Conservation (phyloP, 2,113 vertebrate genomes). For the Campylorhamphus procurvoides region DNA sequence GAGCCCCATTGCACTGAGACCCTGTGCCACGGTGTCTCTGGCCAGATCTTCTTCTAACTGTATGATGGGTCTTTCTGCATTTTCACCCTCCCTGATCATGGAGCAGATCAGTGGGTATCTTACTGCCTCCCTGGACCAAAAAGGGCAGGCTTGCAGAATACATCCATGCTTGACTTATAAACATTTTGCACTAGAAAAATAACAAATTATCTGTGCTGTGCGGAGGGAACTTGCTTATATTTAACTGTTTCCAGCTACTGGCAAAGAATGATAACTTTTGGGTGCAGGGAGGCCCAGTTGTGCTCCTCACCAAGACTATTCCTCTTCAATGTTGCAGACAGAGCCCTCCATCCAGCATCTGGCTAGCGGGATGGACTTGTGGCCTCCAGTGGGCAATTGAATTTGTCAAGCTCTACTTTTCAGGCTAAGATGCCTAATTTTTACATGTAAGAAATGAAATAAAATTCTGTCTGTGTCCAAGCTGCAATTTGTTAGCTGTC, state of each 20-base stretch:
- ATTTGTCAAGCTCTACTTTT: background rate
- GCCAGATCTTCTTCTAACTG: background rate
- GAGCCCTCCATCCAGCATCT: background rate
- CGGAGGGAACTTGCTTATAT: background rate
- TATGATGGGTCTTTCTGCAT: background rate
- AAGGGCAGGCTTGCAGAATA: background rate
- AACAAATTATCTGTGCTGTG: background rate
- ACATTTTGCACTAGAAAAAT: background rate
- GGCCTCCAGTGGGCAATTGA: background rate
- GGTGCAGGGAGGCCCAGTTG: background rate
- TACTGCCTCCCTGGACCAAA: background rate
- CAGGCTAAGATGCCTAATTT: background rate
- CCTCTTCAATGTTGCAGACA: background rate
- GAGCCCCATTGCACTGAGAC: background rate
- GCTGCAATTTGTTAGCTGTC: background rate
- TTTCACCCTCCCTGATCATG: accelerated
- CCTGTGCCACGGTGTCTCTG: background rate
- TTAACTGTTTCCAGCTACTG: background rate
- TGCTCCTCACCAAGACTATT: background rate
- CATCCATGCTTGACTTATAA: background rate
- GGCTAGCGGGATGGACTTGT: background rate
- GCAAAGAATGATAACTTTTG: background rate
- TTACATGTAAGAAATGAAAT: background rate
- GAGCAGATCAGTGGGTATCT: background rate
- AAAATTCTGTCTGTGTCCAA: background rate